Evolutionary conservation across 1,140 invertebrate genomes (phyloP), one percentile per base, ranked within the genome.

Genomic region (Nasonia vitripennis): DNA sequence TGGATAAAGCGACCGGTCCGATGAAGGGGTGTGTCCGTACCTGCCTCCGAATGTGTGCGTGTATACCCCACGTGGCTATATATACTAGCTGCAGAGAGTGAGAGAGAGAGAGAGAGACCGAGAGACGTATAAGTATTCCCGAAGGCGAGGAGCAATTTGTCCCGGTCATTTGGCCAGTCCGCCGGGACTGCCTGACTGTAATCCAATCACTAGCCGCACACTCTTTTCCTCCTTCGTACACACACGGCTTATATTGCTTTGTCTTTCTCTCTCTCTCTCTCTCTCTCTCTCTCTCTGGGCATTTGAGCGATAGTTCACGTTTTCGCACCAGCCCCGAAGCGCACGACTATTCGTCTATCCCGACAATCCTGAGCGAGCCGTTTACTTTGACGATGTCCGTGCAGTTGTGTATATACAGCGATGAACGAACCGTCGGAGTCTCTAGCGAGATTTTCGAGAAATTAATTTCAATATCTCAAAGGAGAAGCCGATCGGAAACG

Each of bases 111-210:
- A 79, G 62, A 45, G 75, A 80, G 74, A 41, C 0, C n/a, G 4
- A 62, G 34, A 34, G 75, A 71, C 48, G 34, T 79, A 86, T 86
- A 93, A 93, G 93, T 93, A 93, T 93, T 93, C 93, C 92, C 93
- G 92, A 92, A 93, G 93, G 93, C 92, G 88, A 93, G 91, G 92
- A 93, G 92, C 93, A 93, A 93, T 93, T 93, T 93, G 93, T 93
- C 93, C 92, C 92, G 92, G 93, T 93, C 93, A 93, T 93, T 93
- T 93, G 92, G 91, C 91, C 90, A 91, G 91, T 93, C 92, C 93
- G 89, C 89, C 88, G 93, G 92, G 93, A 93, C 92, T 92, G 89
- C 90, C 92, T 92, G 91, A 93, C 92, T 93, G 93, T 93, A 93
- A 93, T 93, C 93, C 93, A 93, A 93, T 93, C 92, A 93, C 93